These are phyloP conservation scores for Harmothoe impar DNA, from an alignment of 2,888 invertebrate genomes.

Conservation along the genomic window DNA sequence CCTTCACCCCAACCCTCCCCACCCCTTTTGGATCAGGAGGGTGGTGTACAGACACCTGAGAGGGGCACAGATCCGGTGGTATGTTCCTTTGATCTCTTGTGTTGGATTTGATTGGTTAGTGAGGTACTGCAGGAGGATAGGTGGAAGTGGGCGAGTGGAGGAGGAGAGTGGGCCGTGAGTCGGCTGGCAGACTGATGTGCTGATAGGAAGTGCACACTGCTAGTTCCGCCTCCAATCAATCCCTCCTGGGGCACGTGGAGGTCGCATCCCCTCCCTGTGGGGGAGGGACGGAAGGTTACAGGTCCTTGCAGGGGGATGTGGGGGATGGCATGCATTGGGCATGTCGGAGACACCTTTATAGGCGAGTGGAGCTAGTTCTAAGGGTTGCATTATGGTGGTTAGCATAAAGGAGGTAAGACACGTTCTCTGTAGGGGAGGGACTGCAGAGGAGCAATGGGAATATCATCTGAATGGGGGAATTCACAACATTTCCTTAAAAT, in stretches of 20 bases:
- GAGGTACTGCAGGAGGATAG: background rate
- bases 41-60: constrained; percentile 17
- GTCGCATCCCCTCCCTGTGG: background rate
- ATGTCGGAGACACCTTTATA: too few species aligned
- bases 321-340: background rate
- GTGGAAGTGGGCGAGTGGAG: background rate
- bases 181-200: background rate
- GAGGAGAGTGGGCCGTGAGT: background rate
- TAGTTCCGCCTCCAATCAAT: constrained; percentile 43
- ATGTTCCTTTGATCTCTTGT: constrained; percentile 32
- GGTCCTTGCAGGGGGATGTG: background rate
- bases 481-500: too few species aligned
- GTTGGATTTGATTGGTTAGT: constrained; percentile 46
- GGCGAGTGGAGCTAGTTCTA: too few species aligned
- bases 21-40: too few species aligned
- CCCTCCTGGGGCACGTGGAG: background rate
- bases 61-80: constrained; percentile 16
- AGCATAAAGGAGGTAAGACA: too few species aligned
- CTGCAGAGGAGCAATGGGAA: too few species aligned
- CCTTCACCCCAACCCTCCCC: background rate
- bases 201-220: background rate
- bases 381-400: too few species aligned
- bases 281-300: background rate
- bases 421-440: too few species aligned
- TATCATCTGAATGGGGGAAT: too few species aligned